These are phyloP conservation scores for Agapornis canus DNA, from an alignment of 2,797 vertebrate genomes.

Conservation along the genomic window DNA sequence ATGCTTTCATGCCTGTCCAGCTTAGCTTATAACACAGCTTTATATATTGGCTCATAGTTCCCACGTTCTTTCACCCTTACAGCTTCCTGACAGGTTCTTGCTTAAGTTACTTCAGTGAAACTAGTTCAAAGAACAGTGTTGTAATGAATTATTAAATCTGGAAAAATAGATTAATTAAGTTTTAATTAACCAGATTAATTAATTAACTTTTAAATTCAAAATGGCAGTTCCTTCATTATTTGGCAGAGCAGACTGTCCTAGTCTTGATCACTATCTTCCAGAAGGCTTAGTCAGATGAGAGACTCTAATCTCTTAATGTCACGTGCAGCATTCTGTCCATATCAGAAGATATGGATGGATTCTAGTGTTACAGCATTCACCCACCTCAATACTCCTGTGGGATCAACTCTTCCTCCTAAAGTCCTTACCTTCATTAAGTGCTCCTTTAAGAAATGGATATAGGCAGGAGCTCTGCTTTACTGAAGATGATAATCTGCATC, in stretches of 20 bases:
- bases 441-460: neutral
- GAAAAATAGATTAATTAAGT: neutral
- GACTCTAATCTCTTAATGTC: neutral
- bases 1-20: neutral
- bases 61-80: neutral
- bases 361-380: neutral
- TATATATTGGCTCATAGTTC: neutral
- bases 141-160: neutral
- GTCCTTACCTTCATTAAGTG: neutral
- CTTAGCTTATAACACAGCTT: neutral
- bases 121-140: neutral
- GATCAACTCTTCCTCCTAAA: neutral
- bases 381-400: neutral
- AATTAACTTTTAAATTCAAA: neutral
- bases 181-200: too few relatives aligned
- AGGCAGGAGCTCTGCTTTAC: neutral
- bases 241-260: neutral
- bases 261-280: rapidly evolving
- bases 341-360: neutral
- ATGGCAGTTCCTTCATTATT: neutral
- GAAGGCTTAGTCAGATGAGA: neutral
- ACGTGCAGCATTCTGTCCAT: neutral
- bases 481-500: neutral
- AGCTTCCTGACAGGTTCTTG: neutral
- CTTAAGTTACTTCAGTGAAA: neutral